Evolutionary conservation across 2,113 vertebrate genomes (phyloP), one percentile per base, ranked within the genome.

Genomic region (Phaethon lepturus): DNA sequence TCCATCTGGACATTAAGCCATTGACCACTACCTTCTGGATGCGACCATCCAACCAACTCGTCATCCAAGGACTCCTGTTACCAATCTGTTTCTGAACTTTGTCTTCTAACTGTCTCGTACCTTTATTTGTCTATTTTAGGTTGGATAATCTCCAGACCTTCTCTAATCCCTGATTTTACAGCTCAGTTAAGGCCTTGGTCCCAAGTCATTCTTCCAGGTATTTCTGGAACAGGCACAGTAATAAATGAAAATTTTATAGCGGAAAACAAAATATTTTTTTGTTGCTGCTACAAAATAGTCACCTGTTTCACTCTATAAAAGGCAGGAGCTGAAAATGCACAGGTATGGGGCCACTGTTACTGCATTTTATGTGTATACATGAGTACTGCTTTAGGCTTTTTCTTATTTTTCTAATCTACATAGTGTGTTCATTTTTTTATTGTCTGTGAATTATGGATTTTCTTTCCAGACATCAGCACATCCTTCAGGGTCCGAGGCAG

Each of bases 391-490:
- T 68, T 62, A 19, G 6, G 5, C 3, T 69, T 66, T 62, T 78
- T 64, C 31, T 66, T 60, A 24, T 78, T 79, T 93, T 79, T 73
- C n/a, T 82, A 62, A 78, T 77, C 62, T 78, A 53, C 24, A 45
- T 20, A 56, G 9, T 0, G 1, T 14, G 31, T 28, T n/a, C 73
- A 82, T 72, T 90, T 92, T 94, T 82, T 67, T 76, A 69, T 38
- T 55, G 35, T 15, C 91, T 82, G 45, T 72, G 69, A 93, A 93
- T 64, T 89, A 96, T 52, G 62, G 74, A 87, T 91, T 94, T 95
- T 89, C 83, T 90, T 93, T 96, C 44, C 80, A 93, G 58, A 66
- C 85, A 90, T 35, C 49, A 85, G 66, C 38, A 73, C 45, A 90
- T 58, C 62, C 38, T 96, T 80, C 42, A 75, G 58, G 25, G n/a